Conservation (phyloP, 2,113 vertebrate genomes). For the Triplophysa rosa region DNA sequence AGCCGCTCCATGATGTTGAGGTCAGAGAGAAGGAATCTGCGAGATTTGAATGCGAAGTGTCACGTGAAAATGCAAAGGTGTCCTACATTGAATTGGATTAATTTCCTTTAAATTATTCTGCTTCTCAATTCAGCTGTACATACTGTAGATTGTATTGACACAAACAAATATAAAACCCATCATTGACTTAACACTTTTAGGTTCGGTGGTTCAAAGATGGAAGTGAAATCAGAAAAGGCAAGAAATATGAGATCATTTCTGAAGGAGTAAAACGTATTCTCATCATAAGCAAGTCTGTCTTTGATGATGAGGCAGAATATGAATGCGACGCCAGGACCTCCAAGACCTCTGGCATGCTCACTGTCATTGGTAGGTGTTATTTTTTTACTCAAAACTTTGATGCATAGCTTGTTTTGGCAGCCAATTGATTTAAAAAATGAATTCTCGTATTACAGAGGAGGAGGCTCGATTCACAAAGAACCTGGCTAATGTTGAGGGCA, state of each 20-base stretch:
- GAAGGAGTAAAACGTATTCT: constrained; percentile 87
- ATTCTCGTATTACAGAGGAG: constrained; percentile 81
- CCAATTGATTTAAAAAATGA: background rate
- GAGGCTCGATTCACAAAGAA: constrained; percentile 94
- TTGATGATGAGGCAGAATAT: constrained; percentile 97
- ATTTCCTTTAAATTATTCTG: background rate
- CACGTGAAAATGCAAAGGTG: constrained; percentile 85
- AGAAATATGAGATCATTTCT: constrained; percentile 94
- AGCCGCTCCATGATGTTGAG: constrained; percentile 91
- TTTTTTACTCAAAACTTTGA: background rate
- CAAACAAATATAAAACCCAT: too few relatives aligned
- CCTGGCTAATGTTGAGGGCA: constrained; percentile 88
- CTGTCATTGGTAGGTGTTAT: constrained; percentile 84
- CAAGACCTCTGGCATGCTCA: constrained; percentile 92
- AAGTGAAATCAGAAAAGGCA: constrained; percentile 95
- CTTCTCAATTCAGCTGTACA: too few relatives aligned
- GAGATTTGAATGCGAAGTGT: constrained; percentile 96
- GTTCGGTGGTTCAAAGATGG: constrained; percentile 96
- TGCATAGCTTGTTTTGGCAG: background rate
- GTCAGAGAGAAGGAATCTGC: constrained; percentile 93
- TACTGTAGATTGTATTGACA: too few relatives aligned
- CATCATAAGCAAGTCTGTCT: constrained; percentile 87
- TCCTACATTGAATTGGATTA: background rate
- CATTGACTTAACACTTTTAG: constrained; percentile 64
- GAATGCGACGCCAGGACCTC: constrained; percentile 92